These are phyloP conservation scores for Heliconius charithonia DNA, from an alignment of 2,888 invertebrate species.

Conservation along the genomic window DNA sequence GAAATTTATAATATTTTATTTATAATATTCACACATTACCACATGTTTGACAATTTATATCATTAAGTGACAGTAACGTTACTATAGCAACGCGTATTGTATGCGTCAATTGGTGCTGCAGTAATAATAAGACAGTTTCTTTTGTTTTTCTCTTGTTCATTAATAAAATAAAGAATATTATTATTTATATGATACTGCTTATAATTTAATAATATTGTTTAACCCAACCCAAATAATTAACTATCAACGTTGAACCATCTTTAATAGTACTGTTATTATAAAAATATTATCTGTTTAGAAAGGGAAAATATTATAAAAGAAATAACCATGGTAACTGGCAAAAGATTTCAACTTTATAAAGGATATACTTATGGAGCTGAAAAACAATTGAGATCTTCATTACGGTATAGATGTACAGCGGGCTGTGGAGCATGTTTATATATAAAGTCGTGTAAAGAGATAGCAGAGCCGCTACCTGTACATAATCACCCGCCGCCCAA, in stretches of 20 bases:
- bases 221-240: background rate
- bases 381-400: slow-evolving; percentile 21
- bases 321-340: slow-evolving; percentile 44
- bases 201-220: no score
- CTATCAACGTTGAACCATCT: background rate
- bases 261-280: background rate
- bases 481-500: slow-evolving; percentile 18
- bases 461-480: slow-evolving; percentile 17
- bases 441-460: slow-evolving; percentile 36
- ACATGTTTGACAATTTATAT: no score
- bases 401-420: slow-evolving; percentile 44
- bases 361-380: slow-evolving; percentile 47
- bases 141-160: no score
- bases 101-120: no score
- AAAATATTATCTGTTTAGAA: background rate
- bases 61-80: no score
- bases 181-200: no score
- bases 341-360: slow-evolving; percentile 44
- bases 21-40: no score
- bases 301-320: slow-evolving; percentile 28
- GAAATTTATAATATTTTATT: no score
- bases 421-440: slow-evolving; percentile 48
- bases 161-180: no score
- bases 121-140: background rate
- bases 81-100: no score